Base-by-base conservation (phyloP, 2,888 invertebrate genomes). In the Clitarchus hookeri region DNA sequence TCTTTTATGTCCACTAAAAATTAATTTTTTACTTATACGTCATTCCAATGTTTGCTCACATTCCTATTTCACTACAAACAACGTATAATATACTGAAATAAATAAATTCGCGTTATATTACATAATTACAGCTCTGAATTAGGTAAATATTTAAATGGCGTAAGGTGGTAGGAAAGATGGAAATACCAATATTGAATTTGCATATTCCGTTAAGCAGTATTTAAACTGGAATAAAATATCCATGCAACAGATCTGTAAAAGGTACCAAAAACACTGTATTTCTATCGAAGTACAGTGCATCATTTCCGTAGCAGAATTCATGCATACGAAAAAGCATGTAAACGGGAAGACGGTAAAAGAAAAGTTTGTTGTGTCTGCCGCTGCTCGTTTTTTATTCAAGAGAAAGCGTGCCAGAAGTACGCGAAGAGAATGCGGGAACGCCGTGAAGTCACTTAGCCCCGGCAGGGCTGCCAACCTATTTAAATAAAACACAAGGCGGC, bases 361-460 rank as follows among this genome's bases (percentile, higher is more conserved):
- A 65, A 65, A 65, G 65, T 65, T 65, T 65, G 65, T 65, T 65
- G 65, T 65, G 65, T 6, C n/a, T 65, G n/a, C 65, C n/a, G 65
- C 23, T 65, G 65, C 23, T 65, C 16, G 16, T 65, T 65, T 65
- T 12, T 65, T 65, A 65, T 65, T 65, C 23, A 65, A 8, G 23
- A 65, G 65, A 65, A 65, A 65, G 65, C n/a, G 19, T 23, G 65
- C 16, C 65, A 65, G 65, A 65, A 65, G 23, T 65, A 9, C n/a
- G 65, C 65, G 65, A 65, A 65, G 65, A 23, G 65, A 65, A 65
- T 23, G 16, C 65, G 65, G 16, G 19, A 65, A 65, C 19, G 23
- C 65, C 65, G 19, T 23, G 65, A 65, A 65, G 65, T 65, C 65
- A 65, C 65, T 65, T 65, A 65, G 65, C 19, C 65, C 0, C n/a